Evolutionary conservation across 2,797 vertebrate species (phyloP), one percentile per base, ranked within the genome.

Genomic region (Remorina albescens): DNA sequence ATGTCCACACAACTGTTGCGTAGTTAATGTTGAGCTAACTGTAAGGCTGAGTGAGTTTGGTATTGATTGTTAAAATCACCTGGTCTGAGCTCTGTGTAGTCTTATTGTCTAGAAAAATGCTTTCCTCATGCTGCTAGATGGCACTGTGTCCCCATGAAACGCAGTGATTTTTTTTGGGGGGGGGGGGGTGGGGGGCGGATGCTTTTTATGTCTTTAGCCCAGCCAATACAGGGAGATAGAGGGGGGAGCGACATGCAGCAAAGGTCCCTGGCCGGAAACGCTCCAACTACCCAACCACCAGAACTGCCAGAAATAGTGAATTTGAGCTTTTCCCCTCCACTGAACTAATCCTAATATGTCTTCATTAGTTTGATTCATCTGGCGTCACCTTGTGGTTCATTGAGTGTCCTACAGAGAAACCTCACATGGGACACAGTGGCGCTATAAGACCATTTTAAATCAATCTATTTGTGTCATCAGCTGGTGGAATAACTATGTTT

Each of bases 331-430:
- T 44, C 15, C 61, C n/a, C n/a, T 11, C 36, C 26, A 50, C 28
- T 59, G 8, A 6, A 2, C 2, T 10, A 19, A 28, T 19, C 34
- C 73, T 79, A 67, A 30, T n/a, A 84, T 91, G 44, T 42, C 1
- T 8, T 72, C 44, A 73, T 42, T 30, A n/a, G 15, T 66, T 70
- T 66, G 42, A 53, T 23, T 69, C 10, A 37, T 80, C 21, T 81
- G 82, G 84, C 89, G 50, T 71, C 79, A 88, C 90, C 90, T 59
- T 87, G 89, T 92, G 94, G 86, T 82, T 92, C 64, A 75, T 76
- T 72, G 71, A 68, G 89, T 90, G 85, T 94, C 87, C 81, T 95
- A 94, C 93, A 92, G 86, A 94, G 89, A 94, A 93, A 85, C 91
- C 91, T 92, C 89, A 86, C 86, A 76, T 53, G 76, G 87, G 85